Conservation (phyloP, 2,888 invertebrate species). For the Nemurella pictetii region DNA sequence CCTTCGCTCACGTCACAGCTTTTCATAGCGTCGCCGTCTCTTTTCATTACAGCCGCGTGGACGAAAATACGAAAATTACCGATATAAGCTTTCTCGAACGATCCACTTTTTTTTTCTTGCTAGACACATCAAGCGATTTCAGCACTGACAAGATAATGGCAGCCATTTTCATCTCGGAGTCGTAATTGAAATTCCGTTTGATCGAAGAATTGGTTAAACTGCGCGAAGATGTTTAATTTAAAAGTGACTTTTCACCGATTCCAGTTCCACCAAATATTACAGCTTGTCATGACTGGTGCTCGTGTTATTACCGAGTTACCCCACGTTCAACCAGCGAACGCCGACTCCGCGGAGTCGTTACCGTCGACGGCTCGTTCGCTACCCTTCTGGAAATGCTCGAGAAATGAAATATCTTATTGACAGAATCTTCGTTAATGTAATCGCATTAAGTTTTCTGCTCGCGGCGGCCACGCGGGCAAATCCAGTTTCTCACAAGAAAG, state of each 20-base stretch:
- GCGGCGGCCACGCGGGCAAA: not conserved
- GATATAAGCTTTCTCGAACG: not conserved
- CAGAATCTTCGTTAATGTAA: not conserved
- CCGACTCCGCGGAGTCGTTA: not conserved
- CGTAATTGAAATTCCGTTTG: not conserved
- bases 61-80: not conserved
- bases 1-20: not conserved
- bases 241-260: not conserved
- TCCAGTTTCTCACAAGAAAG: not conserved
- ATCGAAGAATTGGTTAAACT: not conserved
- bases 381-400: not conserved
- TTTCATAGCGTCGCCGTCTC: not conserved
- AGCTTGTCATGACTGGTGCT: not conserved
- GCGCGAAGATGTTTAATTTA: not conserved
- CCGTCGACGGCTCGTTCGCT: not conserved
- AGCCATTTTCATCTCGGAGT: not conserved
- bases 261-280: not conserved
- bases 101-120: not conserved
- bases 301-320: not conserved
- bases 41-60: constrained; percentile 8
- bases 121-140: not conserved
- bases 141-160: not conserved
- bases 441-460: not conserved
- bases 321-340: not conserved
- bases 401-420: not conserved